phyloP scores from a whole-genome alignment of 2,888 invertebrate genomes.

The Chrysolina americana region DNA sequence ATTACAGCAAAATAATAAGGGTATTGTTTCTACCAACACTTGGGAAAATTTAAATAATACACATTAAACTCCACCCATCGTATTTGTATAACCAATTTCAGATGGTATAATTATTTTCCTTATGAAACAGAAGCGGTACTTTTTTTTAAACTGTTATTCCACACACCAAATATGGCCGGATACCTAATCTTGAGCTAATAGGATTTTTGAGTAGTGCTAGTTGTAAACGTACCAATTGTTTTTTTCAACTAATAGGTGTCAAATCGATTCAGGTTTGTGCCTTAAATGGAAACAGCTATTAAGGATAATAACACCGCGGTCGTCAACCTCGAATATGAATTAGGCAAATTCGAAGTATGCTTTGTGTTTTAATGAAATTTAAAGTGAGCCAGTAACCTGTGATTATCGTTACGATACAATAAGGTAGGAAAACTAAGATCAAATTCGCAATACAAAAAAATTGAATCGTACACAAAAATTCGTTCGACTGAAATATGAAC shows the following conservation, averaged over 20 bases:
- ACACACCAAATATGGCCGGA: constrained; percentile 16
- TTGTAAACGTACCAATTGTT: background rate
- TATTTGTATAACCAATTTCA: constrained; percentile 19
- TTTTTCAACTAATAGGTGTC: constrained; percentile 16
- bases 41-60: background rate
- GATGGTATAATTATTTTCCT: constrained; percentile 6
- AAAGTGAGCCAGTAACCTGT: too few species aligned
- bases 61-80: constrained; percentile 5
- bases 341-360: too few species aligned
- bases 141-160: constrained; percentile 9
- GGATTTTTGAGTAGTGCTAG: constrained; percentile 9
- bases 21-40: constrained; percentile 16
- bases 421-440: too few species aligned
- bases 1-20: background rate
- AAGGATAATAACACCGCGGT: background rate
- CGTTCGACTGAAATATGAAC: too few species aligned
- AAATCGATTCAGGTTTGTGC: background rate
- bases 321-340: constrained; percentile 13
- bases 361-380: too few species aligned
- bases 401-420: too few species aligned
- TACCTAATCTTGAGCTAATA: constrained; percentile 20
- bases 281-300: background rate
- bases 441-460: too few species aligned
- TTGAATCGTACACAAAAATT: too few species aligned
- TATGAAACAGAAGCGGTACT: constrained; percentile 18